Evolutionary conservation across 2,113 vertebrate genomes (phyloP), one percentile per base, ranked within the genome.

Genomic region (Tychaedon coryphoeus): DNA sequence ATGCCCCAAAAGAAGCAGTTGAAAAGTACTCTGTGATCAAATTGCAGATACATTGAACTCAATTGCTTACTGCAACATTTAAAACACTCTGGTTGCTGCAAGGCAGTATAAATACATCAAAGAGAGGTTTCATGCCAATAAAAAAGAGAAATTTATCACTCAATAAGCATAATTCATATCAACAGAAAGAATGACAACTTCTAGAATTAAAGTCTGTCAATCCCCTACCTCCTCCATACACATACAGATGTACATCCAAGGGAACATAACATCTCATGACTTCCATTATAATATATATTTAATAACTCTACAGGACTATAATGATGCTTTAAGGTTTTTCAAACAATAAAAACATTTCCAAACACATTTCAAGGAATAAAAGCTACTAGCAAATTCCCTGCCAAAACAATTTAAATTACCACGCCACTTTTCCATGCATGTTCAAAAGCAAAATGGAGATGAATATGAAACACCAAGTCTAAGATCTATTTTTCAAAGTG

Each of bases 401-500:
- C 88, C 92, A 88, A 95, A 96, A 95, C 79, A 96, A 95, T 87
- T 93, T 95, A 93, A 96, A 96, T 96, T 93, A 93, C 76, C 56
- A 72, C 69, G 89, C 71, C 65, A 72, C 69, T 96, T 96, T 73
- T 76, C 84, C 58, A 45, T 88, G 77, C 47, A 2, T 96, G 84
- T 92, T 94, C 75, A 90, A 96, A 97, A 95, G 64, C 83, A 93
- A 88, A 96, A 84, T 69, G 86, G 92, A 94, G 82, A 96, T 95
- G 94, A 96, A 95, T 97, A 96, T 93, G 92, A 96, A 97, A 95
- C 85, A 88, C 60, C 43, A 42, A 81, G 40, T 87, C 96, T 95
- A 97, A 97, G 95, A 84, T 97, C 95, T 97, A 89, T 96, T 94
- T 97, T 96, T 95, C 94, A 97, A 96, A 96, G 93, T 88, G 81